Evolutionary conservation across 2,113 vertebrate species (phyloP).

Genomic region (Lepisosteus osseus): DNA sequence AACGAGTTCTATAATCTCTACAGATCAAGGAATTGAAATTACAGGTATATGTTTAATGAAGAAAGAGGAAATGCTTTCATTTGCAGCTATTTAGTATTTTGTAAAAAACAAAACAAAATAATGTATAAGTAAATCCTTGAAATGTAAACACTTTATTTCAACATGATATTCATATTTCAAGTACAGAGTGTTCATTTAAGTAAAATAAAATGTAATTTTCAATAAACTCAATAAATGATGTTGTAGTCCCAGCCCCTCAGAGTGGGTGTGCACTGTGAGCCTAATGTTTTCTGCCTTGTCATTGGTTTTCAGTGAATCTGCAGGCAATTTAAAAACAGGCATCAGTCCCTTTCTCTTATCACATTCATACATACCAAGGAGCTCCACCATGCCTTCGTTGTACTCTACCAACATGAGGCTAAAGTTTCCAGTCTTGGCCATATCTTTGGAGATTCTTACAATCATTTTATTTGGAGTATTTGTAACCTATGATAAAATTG

Average conservation of each 20-base stretch:
- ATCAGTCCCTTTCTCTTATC: constrained; percentile 56
- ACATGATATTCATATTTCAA: no score
- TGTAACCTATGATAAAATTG: constrained; percentile 70
- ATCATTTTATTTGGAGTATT: constrained; percentile 81
- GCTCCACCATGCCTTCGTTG: constrained; percentile 55
- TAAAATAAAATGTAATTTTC: no score
- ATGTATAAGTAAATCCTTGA: no score
- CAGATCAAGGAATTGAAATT: no score
- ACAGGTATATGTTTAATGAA: no score
- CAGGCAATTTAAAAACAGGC: constrained; percentile 54
- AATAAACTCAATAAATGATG: no score
- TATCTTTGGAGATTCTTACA: constrained; percentile 72
- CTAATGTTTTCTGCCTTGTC: constrained; percentile 47
- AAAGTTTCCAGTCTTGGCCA: constrained; percentile 78
- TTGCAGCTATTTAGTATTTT: no score
- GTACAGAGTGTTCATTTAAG: no score
- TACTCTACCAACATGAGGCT: constrained; percentile 82
- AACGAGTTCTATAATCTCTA: no score
- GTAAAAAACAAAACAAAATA: no score
- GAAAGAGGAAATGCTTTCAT: no score
- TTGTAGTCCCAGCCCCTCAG: constrained; percentile 29
- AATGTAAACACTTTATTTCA: no score
- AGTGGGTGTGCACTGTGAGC: constrained; percentile 47
- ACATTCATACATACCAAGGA: constrained; percentile 42
- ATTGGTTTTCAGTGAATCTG: constrained; percentile 51